A percentile compares a stretch with the other conserved stretches of the same genome.
These are phyloP conservation scores for Cololabis saira DNA, from an alignment of 2,113 vertebrate genomes.

Conservation along the genomic window DNA sequence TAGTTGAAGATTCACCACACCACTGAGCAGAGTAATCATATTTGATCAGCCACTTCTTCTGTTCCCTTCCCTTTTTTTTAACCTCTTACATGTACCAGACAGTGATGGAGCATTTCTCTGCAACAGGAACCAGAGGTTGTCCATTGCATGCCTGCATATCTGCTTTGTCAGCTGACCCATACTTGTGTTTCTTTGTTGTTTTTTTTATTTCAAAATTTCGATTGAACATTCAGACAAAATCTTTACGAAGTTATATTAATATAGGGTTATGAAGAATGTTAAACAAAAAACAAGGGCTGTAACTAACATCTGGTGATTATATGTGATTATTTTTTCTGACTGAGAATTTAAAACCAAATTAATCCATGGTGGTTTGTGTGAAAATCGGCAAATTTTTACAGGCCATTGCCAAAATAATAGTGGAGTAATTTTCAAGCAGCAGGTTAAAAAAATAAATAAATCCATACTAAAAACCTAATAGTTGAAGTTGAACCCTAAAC, in stretches of 20 bases:
- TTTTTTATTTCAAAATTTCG: slow-evolving; percentile 41
- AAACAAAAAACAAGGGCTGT: background rate
- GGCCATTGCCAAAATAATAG: no score
- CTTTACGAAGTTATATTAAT: background rate
- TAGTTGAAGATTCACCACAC: background rate
- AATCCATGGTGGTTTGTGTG: no score
- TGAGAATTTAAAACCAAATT: no score
- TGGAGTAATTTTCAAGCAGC: no score
- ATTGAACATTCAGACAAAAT: slow-evolving; percentile 7
- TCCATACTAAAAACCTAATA: no score
- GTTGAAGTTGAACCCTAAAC: no score
- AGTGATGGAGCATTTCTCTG: slow-evolving; percentile 21
- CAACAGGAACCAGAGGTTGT: background rate
- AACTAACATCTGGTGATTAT: background rate
- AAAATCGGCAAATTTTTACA: no score
- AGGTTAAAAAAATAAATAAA: no score
- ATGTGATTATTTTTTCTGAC: no score
- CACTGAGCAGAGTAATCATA: slow-evolving; percentile 39
- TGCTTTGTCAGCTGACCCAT: slow-evolving; percentile 2
- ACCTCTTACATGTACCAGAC: slow-evolving; percentile 27
- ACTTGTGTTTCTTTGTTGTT: background rate
- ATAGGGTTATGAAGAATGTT: no score
- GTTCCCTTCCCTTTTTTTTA: slow-evolving; percentile 33
- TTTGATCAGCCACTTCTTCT: slow-evolving; percentile 25
- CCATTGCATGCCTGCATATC: slow-evolving; percentile 2